Conservation (phyloP, 2,113 vertebrate genomes). For the Gopherus flavomarginatus region DNA sequence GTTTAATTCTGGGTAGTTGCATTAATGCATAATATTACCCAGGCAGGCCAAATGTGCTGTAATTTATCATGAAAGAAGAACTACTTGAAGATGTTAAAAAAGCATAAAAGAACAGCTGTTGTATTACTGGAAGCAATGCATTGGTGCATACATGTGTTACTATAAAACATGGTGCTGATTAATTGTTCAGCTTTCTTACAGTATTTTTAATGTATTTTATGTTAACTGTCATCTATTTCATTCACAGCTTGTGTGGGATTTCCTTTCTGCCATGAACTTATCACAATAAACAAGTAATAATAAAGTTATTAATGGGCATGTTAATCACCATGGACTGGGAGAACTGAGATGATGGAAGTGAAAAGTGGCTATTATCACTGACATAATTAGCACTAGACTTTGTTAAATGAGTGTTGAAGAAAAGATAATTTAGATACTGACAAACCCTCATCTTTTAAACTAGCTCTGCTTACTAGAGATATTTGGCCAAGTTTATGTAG, state of each 20-base stretch:
- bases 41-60: conserved; percentile 26
- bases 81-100: conserved; percentile 53
- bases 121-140: conserved; percentile 41
- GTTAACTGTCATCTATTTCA: conserved; percentile 51
- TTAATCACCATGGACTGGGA: not conserved
- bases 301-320: conserved; percentile 42
- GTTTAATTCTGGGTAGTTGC: not conserved
- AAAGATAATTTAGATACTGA: not conserved
- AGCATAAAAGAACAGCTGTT: conserved; percentile 64
- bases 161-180: conserved; percentile 35
- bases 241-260: conserved; percentile 26
- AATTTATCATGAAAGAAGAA: conserved; percentile 63
- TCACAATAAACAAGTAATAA: conserved; percentile 49
- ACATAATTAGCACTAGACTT: not conserved
- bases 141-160: conserved; percentile 24
- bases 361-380: not conserved
- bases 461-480: not conserved
- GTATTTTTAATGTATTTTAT: conserved; percentile 43
- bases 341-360: not conserved
- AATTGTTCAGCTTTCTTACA: conserved; percentile 54
- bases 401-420: not conserved
- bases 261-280: conserved; percentile 38
- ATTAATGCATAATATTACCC: conserved; percentile 40
- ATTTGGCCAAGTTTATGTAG: not conserved
- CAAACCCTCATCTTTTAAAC: not conserved